Conservation (phyloP, 2,797 vertebrate species). For the Spatula clypeata region DNA sequence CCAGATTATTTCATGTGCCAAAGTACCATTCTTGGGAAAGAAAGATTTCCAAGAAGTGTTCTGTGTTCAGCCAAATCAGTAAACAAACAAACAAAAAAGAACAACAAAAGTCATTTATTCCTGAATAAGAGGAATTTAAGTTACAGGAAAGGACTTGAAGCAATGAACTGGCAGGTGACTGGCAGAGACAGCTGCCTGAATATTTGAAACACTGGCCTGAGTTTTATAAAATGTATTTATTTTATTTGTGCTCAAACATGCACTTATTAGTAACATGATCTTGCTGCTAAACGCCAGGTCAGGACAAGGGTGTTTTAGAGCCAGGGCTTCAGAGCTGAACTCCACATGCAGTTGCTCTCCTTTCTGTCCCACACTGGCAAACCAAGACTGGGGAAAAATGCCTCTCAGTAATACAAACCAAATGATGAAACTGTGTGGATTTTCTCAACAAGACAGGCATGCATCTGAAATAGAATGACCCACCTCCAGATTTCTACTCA, state of each 20-base stretch:
- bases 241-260: slow-evolving; percentile 59
- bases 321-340: not conserved
- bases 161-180: slow-evolving; percentile 65
- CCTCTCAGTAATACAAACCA: not conserved
- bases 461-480: not conserved
- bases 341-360: not conserved
- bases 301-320: slow-evolving; percentile 24
- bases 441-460: not conserved
- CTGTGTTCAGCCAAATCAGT: slow-evolving; percentile 51
- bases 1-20: slow-evolving; percentile 30
- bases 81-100: slow-evolving; percentile 26
- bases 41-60: slow-evolving; percentile 48
- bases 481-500: not conserved
- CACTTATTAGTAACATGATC: slow-evolving; percentile 64
- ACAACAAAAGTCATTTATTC: slow-evolving; percentile 46
- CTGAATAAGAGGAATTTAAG: slow-evolving; percentile 2
- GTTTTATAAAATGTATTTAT: slow-evolving; percentile 74
- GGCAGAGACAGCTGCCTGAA: slow-evolving; percentile 72
- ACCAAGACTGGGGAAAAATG: not conserved
- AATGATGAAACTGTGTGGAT: not conserved
- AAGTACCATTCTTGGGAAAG: slow-evolving; percentile 37
- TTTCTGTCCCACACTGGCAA: not conserved
- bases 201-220: slow-evolving; percentile 64
- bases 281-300: not conserved
- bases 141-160: slow-evolving; percentile 35